phyloP scores from a whole-genome alignment of 1,140 invertebrate genomes.

The Panagrolaimus sp. region DNA sequence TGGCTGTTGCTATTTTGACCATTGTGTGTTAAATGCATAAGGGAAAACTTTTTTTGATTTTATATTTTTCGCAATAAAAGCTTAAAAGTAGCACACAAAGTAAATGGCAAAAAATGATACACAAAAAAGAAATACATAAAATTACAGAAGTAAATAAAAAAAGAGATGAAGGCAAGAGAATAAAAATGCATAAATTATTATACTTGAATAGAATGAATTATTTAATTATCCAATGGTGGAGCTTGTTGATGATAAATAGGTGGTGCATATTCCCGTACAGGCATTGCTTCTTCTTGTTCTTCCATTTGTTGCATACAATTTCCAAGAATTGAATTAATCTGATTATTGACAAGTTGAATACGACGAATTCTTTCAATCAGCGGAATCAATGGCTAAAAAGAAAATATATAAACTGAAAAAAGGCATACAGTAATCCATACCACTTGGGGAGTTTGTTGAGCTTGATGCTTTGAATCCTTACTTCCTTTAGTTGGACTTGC shows the following conservation, averaged over 20 bases:
- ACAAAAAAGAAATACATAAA: too few species aligned
- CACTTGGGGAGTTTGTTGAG: slow-evolving; percentile 65
- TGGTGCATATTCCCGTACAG: slow-evolving; percentile 30
- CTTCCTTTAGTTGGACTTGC: slow-evolving; percentile 62
- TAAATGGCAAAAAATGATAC: too few species aligned
- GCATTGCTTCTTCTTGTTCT: slow-evolving; percentile 58
- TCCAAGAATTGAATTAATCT: slow-evolving; percentile 93
- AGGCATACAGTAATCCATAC: slow-evolving; percentile 62
- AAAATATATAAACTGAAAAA: slow-evolving; percentile 65
- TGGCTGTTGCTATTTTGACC: too few species aligned
- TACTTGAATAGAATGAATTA: too few species aligned
- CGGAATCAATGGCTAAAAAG: slow-evolving; percentile 76
- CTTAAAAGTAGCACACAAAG: too few species aligned
- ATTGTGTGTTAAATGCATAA: too few species aligned
- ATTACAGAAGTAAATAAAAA: too few species aligned
- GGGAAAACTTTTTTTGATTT: too few species aligned
- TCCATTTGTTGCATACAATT: slow-evolving; percentile 62
- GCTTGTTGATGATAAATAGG: slow-evolving; percentile 19
- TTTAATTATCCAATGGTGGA: too few species aligned
- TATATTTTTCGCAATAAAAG: too few species aligned
- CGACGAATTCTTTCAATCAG: slow-evolving; percentile 95
- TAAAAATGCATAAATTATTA: too few species aligned
- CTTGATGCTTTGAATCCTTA: slow-evolving; percentile 91
- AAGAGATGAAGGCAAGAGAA: too few species aligned
- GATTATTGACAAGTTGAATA: slow-evolving; percentile 95